A percentile compares a stretch with the other conserved stretches of the same genome.
These are phyloP conservation scores for Sminthopsis crassicaudata DNA, from an alignment of 2,113 vertebrate species.

Conservation along the genomic window DNA sequence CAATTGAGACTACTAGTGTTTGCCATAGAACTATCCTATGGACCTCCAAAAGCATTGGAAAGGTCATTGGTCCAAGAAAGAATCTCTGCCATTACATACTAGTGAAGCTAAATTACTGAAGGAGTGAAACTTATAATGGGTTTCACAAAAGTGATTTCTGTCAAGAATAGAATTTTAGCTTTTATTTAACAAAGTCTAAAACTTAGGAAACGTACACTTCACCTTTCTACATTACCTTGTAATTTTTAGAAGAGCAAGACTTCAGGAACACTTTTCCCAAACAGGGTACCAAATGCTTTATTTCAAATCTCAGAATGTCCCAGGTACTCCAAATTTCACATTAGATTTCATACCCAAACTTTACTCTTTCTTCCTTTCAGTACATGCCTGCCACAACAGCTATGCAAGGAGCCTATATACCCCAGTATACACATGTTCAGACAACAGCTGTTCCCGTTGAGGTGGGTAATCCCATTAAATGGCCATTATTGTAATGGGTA, in stretches of 20 bases:
- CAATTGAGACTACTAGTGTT: slow-evolving; percentile 3
- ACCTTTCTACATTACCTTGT: slow-evolving; percentile 31
- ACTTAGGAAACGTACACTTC: slow-evolving; percentile 24
- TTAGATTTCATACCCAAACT: slow-evolving; percentile 6
- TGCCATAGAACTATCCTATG: not conserved
- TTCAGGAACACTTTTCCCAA: slow-evolving; percentile 30
- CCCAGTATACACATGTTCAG: slow-evolving; percentile 95
- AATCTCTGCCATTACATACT: slow-evolving; percentile 33
- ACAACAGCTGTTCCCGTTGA: slow-evolving; percentile 92
- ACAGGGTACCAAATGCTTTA: slow-evolving; percentile 19
- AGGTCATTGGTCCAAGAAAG: slow-evolving; percentile 6
- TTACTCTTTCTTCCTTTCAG: slow-evolving; percentile 83
- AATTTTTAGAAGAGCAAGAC: slow-evolving; percentile 19
- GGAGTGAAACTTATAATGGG: not conserved
- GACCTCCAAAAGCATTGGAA: not conserved
- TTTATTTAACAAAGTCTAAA: slow-evolving; percentile 9
- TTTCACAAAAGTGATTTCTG: not conserved
- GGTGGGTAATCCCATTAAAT: slow-evolving; percentile 83
- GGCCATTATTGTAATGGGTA: not conserved
- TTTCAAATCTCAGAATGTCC: slow-evolving; percentile 20
- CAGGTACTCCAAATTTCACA: slow-evolving; percentile 10
- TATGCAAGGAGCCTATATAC: slow-evolving; percentile 96
- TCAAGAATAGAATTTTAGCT: slow-evolving; percentile 10
- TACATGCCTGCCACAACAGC: slow-evolving; percentile 95
- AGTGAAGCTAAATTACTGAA: slow-evolving; percentile 13